Evolutionary conservation across 1,140 invertebrate species (phyloP).

Genomic region (Zaprionus ornatus): DNA sequence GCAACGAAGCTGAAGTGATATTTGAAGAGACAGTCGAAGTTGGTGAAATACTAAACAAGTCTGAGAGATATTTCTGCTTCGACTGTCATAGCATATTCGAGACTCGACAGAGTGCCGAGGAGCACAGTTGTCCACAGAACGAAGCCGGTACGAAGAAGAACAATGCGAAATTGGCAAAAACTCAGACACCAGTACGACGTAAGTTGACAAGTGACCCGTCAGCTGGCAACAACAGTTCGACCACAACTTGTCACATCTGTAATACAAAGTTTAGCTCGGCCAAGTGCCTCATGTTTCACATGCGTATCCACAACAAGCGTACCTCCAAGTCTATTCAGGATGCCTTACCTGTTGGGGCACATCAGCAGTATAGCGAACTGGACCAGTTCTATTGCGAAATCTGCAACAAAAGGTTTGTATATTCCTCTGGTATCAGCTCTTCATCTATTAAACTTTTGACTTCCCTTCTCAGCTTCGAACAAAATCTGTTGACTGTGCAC

Average conservation of each 20-base stretch:
- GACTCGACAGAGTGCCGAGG: slow-evolving; percentile 62
- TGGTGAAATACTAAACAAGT: slow-evolving; percentile 20
- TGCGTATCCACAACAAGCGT: slow-evolving; percentile 87
- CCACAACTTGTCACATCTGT: slow-evolving; percentile 85
- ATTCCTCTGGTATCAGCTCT: neutral
- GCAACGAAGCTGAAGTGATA: neutral
- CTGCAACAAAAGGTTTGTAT: slow-evolving; percentile 74
- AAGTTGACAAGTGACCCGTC: slow-evolving; percentile 20
- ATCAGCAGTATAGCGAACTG: slow-evolving; percentile 67
- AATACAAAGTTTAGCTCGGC: slow-evolving; percentile 87
- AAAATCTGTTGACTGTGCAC: slow-evolving; percentile 86
- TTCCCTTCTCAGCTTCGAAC: slow-evolving; percentile 81
- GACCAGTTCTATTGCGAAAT: slow-evolving; percentile 80
- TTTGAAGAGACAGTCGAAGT: neutral
- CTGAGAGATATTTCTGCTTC: slow-evolving; percentile 74
- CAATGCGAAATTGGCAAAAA: neutral
- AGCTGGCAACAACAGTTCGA: neutral
- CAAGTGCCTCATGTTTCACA: slow-evolving; percentile 86
- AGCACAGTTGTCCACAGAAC: slow-evolving; percentile 62
- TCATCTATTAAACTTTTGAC: neutral
- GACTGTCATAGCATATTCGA: slow-evolving; percentile 74
- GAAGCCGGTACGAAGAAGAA: slow-evolving; percentile 27
- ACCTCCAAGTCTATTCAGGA: slow-evolving; percentile 86
- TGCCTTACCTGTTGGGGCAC: slow-evolving; percentile 85
- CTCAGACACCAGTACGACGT: slow-evolving; percentile 23